Evolutionary conservation across 30 jellyfish, hydroid and myxozoan genomes (phyloP), one percentile per base, ranked within the genome.

Genomic region (Rhopilema esculentum): DNA sequence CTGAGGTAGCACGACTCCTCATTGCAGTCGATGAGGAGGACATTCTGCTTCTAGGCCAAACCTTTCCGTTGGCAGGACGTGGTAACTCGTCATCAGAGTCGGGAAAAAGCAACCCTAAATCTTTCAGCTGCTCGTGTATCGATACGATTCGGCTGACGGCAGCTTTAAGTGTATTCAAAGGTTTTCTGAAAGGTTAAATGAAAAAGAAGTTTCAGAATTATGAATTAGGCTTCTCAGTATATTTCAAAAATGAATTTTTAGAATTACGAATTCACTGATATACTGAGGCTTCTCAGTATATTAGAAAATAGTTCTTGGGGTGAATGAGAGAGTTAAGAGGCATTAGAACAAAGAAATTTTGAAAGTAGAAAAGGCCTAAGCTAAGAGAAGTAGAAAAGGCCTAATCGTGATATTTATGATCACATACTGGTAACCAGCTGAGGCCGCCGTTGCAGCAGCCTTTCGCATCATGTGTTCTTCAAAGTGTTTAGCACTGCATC

Each of bases 381-480:
- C 57, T 40, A 40, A 40, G 9, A 12, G 12, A 12, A 40, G 12
- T 40, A 2, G 12, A 40, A n/a, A n/a, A n/a, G n/a, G n/a, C n/a
- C n/a, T n/a, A n/a, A n/a, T n/a, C n/a, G n/a, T n/a, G n/a, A n/a
- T n/a, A n/a, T n/a, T n/a, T n/a, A 40, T 40, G 12, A 40, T 6
- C 57, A 87, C 97, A 33, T 83, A 94, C 98, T 83, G 91, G 66
- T 29, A 86, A 25, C 98, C 98, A 0, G 94, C 66, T 1, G 98
- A 57, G 19, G 98, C 89, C 22, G 95, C 89, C 0, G 96, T 73
- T 1, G 93, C 95, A 20, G 97, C 92, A 7, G 97, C 89, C 79
- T 95, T 95, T 65, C 97, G 76, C 97, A 95, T 85, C 99, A 95
- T 95, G 90, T 95, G 97, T 32, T 95, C 99, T 81, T 91, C 97